phyloP scores from a whole-genome alignment of 2,888 invertebrate genomes.

The Pinctada fucata region DNA sequence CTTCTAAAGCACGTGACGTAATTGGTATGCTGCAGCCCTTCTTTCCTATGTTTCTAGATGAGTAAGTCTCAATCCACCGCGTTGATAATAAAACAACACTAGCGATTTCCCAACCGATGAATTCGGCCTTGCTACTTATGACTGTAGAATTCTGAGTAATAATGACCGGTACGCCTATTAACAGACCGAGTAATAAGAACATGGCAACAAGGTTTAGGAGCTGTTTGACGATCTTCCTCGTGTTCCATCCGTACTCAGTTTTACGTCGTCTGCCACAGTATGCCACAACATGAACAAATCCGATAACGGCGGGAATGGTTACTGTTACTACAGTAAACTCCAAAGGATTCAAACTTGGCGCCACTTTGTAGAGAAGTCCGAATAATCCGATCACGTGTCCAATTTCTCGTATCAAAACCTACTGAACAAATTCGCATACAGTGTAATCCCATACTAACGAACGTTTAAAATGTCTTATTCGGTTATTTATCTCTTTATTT shows the following conservation, averaged over 20 bases:
- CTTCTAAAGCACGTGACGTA: neutral
- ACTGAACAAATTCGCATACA: too few relatives aligned
- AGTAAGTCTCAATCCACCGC: slow-evolving; percentile 39
- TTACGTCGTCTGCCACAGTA: slow-evolving; percentile 9
- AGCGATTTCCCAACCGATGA: slow-evolving; percentile 21
- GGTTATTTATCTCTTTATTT: neutral
- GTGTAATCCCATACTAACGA: neutral
- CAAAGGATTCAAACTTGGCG: slow-evolving; percentile 35
- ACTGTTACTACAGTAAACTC: slow-evolving; percentile 31
- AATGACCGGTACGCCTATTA: slow-evolving; percentile 19
- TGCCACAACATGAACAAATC: slow-evolving; percentile 23
- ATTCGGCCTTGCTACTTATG: neutral
- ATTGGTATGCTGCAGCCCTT: neutral
- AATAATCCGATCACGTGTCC: slow-evolving; percentile 34
- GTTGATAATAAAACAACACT: slow-evolving; percentile 16
- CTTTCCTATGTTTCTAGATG: slow-evolving; percentile 3
- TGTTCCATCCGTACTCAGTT: neutral
- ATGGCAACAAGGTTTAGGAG: slow-evolving; percentile 21
- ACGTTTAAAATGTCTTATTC: neutral
- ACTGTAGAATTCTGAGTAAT: neutral
- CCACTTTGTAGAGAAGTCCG: slow-evolving; percentile 33
- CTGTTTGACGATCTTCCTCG: slow-evolving; percentile 19
- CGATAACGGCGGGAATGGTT: slow-evolving; percentile 27
- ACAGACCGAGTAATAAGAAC: neutral
- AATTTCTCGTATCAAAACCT: slow-evolving; percentile 29